These are phyloP conservation scores for Brachypteracias leptosomus DNA, from an alignment of 2,113 vertebrate genomes.

Conservation along the genomic window DNA sequence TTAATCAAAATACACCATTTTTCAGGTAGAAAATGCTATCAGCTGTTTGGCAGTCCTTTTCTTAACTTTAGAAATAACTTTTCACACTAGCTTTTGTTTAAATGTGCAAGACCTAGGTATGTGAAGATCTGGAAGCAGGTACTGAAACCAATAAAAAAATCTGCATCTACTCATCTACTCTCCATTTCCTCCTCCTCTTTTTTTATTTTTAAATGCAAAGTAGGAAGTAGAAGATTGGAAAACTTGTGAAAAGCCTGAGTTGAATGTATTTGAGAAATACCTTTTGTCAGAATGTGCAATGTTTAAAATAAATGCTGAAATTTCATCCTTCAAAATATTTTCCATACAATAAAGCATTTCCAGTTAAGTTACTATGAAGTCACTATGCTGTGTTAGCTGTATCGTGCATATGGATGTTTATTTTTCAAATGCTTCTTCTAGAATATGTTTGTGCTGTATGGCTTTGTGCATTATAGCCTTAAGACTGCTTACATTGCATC, in stretches of 20 bases:
- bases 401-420: neutral
- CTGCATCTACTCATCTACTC: neutral
- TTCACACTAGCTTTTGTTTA: neutral
- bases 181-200: neutral
- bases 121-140: neutral
- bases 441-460: neutral
- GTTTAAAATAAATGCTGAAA: neutral
- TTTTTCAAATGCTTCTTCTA: neutral
- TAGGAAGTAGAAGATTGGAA: neutral
- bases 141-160: neutral
- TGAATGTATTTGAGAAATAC: neutral
- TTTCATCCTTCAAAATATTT: neutral
- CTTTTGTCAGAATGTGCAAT: neutral
- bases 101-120: neutral
- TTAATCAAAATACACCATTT: neutral
- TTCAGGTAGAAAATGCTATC: neutral
- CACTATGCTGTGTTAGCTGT: neutral
- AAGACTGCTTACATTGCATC: neutral
- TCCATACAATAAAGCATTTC: neutral
- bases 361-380: neutral
- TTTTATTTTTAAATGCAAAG: neutral
- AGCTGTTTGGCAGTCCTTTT: neutral
- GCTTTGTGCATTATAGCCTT: neutral
- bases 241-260: neutral
- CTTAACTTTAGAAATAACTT: neutral